Conservation (phyloP, 2,797 vertebrate species). For the Erithacus rubecula region DNA sequence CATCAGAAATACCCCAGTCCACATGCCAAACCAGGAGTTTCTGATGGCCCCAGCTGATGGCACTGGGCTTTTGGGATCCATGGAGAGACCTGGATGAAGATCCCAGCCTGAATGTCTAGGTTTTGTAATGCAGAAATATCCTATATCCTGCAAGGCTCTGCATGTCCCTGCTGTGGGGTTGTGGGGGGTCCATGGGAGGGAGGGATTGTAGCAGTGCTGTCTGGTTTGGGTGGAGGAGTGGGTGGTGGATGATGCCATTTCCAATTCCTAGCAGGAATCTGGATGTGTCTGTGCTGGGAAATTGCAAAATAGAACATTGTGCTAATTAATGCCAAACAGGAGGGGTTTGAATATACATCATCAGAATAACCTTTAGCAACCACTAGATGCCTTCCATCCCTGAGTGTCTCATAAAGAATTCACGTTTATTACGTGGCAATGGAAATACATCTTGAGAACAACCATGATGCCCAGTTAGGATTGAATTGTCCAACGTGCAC, state of each 20-base stretch:
- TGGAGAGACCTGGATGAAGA: neutral
- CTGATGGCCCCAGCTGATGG: neutral
- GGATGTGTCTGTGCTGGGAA: constrained; percentile 51
- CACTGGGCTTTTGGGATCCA: neutral
- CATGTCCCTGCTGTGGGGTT: neutral
- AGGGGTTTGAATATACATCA: constrained; percentile 28
- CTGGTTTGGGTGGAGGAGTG: constrained; percentile 30
- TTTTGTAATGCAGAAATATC: neutral
- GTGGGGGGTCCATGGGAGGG: neutral
- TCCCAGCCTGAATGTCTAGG: neutral
- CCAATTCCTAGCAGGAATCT: constrained; percentile 49
- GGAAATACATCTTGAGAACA: neutral
- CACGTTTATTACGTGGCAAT: constrained; percentile 7
- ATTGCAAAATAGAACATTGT: constrained; percentile 51
- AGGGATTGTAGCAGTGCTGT: neutral
- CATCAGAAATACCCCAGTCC: neutral
- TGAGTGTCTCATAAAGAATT: constrained; percentile 9
- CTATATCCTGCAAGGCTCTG: neutral
- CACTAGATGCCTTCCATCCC: constrained; percentile 13
- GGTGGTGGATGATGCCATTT: constrained; percentile 7
- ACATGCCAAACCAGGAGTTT: neutral
- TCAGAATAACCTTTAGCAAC: constrained; percentile 35
- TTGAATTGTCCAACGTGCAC: neutral
- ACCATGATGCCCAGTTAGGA: neutral
- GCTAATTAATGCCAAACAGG: constrained; percentile 55